Percentiles rank a stretch among this genome's conserved stretches.
Evolutionary conservation across 2,113 vertebrate species (phyloP).

Genomic region (Stegostoma tigrinum): DNA sequence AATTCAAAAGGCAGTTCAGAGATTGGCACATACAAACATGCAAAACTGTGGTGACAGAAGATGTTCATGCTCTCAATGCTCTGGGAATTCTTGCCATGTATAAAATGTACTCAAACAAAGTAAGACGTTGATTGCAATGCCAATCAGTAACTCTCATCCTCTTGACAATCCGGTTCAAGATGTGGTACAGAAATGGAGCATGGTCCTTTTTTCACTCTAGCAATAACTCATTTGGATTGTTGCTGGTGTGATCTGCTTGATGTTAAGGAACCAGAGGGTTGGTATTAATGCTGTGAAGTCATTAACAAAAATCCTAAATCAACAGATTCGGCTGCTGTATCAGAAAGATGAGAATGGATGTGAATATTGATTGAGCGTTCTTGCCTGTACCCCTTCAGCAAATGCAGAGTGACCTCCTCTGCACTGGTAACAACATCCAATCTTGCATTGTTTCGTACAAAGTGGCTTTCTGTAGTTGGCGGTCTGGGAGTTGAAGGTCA

Average conservation of each 20-base stretch:
- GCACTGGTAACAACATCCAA: neutral
- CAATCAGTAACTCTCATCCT: too few relatives aligned
- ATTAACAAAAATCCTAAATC: neutral
- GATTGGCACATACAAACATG: neutral
- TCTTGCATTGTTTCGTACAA: neutral
- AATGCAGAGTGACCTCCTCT: neutral
- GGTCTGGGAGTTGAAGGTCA: neutral
- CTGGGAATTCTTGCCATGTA: neutral
- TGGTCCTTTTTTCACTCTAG: neutral
- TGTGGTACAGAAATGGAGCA: too few relatives aligned
- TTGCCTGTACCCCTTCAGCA: too few relatives aligned
- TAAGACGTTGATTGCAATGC: neutral
- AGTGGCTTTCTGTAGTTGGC: too few relatives aligned
- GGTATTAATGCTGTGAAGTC: neutral
- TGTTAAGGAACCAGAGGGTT: neutral
- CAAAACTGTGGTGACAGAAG: neutral
- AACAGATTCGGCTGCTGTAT: neutral
- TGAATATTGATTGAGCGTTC: neutral
- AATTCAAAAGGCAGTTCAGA: neutral
- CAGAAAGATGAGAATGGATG: neutral
- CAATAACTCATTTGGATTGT: neutral
- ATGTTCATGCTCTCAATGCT: neutral
- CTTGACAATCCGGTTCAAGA: too few relatives aligned
- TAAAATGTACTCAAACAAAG: neutral
- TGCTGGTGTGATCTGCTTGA: neutral